Evolutionary conservation across 2,113 vertebrate genomes (phyloP), one percentile per base, ranked within the genome.

Genomic region (Tetrax tetrax): DNA sequence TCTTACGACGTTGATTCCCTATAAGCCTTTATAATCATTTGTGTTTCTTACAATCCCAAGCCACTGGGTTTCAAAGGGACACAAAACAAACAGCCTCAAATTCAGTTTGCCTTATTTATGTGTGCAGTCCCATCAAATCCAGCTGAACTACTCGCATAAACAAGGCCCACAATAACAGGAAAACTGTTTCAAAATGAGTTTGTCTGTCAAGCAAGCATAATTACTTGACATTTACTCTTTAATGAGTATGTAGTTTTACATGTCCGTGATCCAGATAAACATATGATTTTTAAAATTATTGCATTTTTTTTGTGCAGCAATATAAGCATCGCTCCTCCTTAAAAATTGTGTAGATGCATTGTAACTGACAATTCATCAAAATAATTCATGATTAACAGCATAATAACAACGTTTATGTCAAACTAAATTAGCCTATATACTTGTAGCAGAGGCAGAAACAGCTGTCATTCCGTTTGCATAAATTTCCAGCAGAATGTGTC

Each of bases 341-440:
- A 71, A 95, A 95, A 95, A 81, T 15, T 87, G 60, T 74, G 38
- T 81, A 83, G 60, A 95, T 66, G 60, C 33, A 92, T 79, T 57
- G 90, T 93, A 94, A 70, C 78, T 91, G 61, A 45, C 72, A 95
- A 79, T 95, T 97, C 90, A 95, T 93, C 89, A 97, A 91, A 97
- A 93, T 87, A 94, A 96, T 83, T 96, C 72, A 66, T 57, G 79
- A 86, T 83, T 93, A 96, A 87, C 60, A 76, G 66, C 80, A 83
- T 93, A 83, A 76, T 80, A 90, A 93, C 89, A 78, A 83, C n/a
- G 33, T 63, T 90, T 94, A 90, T 96, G 70, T 95, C 75, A 96
- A 95, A 95, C 83, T 79, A 97, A 96, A 95, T 94, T 92, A 91
- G 70, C 4, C 50, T 69, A 92, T 87, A 80, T 60, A 94, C n/a